Evolutionary conservation across 2,113 vertebrate genomes (phyloP).

Genomic region (Tachysurus vachellii): DNA sequence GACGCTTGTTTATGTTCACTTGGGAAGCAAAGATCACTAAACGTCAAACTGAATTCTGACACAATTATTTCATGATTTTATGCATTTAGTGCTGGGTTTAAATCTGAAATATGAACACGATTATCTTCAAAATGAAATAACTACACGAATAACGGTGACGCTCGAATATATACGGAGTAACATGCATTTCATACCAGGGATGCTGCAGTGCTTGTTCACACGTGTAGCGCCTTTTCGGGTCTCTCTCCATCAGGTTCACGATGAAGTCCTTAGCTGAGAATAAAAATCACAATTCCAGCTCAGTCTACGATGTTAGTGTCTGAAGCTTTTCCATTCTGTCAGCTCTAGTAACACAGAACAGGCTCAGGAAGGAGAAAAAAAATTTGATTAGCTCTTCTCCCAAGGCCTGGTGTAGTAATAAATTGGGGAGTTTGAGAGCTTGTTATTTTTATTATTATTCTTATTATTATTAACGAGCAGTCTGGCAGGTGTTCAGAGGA

Average conservation of each 20-base stretch:
- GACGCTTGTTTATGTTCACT: not conserved
- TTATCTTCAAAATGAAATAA: not conserved
- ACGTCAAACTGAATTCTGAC: not conserved
- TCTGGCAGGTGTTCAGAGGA: not conserved
- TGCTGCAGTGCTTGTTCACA: conserved; percentile 96
- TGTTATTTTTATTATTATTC: conserved; percentile 27
- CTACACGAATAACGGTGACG: not conserved
- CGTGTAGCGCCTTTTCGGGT: conserved; percentile 83
- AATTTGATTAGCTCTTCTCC: not conserved
- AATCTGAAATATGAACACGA: not conserved
- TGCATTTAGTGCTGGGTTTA: not conserved
- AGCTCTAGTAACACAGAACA: not conserved
- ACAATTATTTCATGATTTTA: not conserved
- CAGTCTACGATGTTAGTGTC: not conserved
- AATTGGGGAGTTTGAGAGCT: not conserved
- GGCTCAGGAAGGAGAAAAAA: not conserved
- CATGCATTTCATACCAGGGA: conserved; percentile 82
- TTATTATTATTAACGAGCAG: conserved; percentile 20
- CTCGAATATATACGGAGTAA: not conserved
- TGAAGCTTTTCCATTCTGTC: not conserved
- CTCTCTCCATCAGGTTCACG: conserved; percentile 93
- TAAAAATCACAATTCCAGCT: conserved; percentile 22
- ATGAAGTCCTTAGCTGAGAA: conserved; percentile 94
- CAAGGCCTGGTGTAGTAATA: not conserved
- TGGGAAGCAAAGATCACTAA: not conserved